Base-by-base conservation (phyloP, 2,888 invertebrate species). In the Dicyrtomina minuta region DNA sequence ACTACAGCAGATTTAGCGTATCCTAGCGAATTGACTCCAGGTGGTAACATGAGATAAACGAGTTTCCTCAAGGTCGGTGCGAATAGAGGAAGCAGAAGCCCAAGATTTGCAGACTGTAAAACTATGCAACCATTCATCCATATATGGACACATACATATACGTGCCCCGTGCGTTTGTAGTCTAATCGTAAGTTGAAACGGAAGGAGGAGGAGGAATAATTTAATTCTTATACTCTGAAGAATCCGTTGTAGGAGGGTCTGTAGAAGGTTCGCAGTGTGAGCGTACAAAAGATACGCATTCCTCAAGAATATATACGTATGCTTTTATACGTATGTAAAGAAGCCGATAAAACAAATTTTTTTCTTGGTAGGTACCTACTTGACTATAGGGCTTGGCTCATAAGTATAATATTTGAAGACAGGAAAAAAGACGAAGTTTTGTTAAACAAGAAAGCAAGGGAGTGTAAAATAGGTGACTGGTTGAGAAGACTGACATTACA, bases 391-490 rank as follows among this genome's bases (percentile, higher is more conserved):
- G 33, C 33, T 33, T 33, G 33, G 33, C n/a, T n/a, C n/a, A n/a
- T 33, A 33, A 33, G 33, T 33, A 33, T 33, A 33, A 33, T 33
- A 33, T 33, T 33, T 33, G 33, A 33, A 33, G 33, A 33, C 8
- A 8, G 33, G 33, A 8, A 8, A 33, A 33, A 33, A 8, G 33
- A 33, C n/a, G 33, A 33, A 33, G 33, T 33, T 33, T 51, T 51
- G 62, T 20, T 43, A 60, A 20, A 51, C 49, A 62, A 20, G 51
- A 62, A 20, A 51, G 33, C 27, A 51, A 33, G 17, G 46, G 24
- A 59, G 17, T 41, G 62, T 51, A 49, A 62, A 51, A 51, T 62
- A 33, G 49, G 62, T 56, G 56, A 49, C 22, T 27, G 27, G 46
- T 27, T 62, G 61, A 49, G 43, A 49, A 43, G 22, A 49, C 15